Percentiles rank a stretch among this genome's conserved stretches.
These are phyloP conservation scores for Parasteatoda tepidariorum DNA, from an alignment of 1,140 invertebrate species.

Conservation along the genomic window DNA sequence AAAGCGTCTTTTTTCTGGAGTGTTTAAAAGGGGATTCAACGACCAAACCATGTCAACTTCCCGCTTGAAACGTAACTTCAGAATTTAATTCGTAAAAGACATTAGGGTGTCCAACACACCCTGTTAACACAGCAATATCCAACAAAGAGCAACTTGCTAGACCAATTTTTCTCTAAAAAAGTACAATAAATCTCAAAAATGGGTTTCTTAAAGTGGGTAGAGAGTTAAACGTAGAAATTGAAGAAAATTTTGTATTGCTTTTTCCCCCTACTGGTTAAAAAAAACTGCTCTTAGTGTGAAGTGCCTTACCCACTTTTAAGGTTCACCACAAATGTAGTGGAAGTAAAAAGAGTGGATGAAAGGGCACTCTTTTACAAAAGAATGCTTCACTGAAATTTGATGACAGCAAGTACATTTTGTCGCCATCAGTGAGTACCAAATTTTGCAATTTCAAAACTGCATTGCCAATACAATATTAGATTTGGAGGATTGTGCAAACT, in stretches of 20 bases:
- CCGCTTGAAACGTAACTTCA: constrained; percentile 35
- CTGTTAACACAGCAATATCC: constrained; percentile 18
- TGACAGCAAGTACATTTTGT: constrained; percentile 12
- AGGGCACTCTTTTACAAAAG: background rate
- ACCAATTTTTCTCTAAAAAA: too few relatives aligned
- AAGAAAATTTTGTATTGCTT: constrained; percentile 27
- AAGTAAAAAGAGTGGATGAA: background rate
- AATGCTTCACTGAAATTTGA: constrained; percentile 2
- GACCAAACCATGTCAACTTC: constrained; percentile 25
- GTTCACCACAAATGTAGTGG: constrained; percentile 55
- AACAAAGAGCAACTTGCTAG: constrained; percentile 23
- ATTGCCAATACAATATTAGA: too few relatives aligned
- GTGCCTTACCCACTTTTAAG: constrained; percentile 50
- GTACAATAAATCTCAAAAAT: too few relatives aligned
- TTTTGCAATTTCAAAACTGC: constrained; percentile 2
- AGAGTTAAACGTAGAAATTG: too few relatives aligned
- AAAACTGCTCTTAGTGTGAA: too few relatives aligned
- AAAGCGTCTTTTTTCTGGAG: constrained; percentile 27
- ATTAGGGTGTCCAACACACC: background rate
- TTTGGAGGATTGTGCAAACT: too few relatives aligned
- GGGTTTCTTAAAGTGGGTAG: too few relatives aligned
- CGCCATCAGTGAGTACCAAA: background rate
- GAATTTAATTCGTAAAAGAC: constrained; percentile 29
- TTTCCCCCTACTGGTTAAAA: background rate
- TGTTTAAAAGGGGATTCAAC: constrained; percentile 20